Conservation (phyloP, 2,888 invertebrate species). For the Lordiphosa fenestrarum region DNA sequence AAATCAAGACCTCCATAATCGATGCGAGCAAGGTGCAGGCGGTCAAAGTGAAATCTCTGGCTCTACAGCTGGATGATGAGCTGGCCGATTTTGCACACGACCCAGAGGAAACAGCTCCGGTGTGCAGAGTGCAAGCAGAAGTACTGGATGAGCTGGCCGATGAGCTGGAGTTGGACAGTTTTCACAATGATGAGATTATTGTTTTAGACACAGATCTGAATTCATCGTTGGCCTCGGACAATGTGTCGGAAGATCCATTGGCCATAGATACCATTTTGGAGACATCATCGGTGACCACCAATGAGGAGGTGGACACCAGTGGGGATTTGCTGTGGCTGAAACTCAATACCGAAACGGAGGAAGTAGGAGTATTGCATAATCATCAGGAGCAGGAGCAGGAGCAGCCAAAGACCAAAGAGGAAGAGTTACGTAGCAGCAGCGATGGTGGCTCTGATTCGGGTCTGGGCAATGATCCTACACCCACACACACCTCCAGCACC, state of each 20-base stretch:
- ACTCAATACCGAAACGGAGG: slow-evolving; percentile 69
- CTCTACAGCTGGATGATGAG: slow-evolving; percentile 56
- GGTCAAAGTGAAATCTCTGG: slow-evolving; percentile 41
- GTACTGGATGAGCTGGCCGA: slow-evolving; percentile 59
- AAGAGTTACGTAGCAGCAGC: slow-evolving; percentile 82
- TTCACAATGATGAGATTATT: slow-evolving; percentile 72
- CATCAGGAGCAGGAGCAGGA: neutral
- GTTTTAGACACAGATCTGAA: slow-evolving; percentile 73
- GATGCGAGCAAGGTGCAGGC: slow-evolving; percentile 63
- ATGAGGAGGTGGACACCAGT: slow-evolving; percentile 57
- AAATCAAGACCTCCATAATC: slow-evolving; percentile 75
- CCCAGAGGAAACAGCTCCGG: slow-evolving; percentile 20
- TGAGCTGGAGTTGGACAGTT: slow-evolving; percentile 64
- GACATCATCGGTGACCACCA: slow-evolving; percentile 45
- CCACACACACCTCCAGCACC: neutral
- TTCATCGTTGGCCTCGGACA: slow-evolving; percentile 71
- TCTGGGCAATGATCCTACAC: slow-evolving; percentile 85
- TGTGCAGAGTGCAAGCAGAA: slow-evolving; percentile 24
- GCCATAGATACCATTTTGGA: slow-evolving; percentile 74
- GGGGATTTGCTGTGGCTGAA: slow-evolving; percentile 66
- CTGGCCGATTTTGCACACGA: slow-evolving; percentile 59
- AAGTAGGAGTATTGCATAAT: slow-evolving; percentile 2
- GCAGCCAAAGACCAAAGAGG: slow-evolving; percentile 39
- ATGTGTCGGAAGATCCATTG: slow-evolving; percentile 78
- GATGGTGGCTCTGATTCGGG: slow-evolving; percentile 92